phyloP scores from a whole-genome alignment of 2,113 vertebrate species.

The Leptobrachium ailaonicum region DNA sequence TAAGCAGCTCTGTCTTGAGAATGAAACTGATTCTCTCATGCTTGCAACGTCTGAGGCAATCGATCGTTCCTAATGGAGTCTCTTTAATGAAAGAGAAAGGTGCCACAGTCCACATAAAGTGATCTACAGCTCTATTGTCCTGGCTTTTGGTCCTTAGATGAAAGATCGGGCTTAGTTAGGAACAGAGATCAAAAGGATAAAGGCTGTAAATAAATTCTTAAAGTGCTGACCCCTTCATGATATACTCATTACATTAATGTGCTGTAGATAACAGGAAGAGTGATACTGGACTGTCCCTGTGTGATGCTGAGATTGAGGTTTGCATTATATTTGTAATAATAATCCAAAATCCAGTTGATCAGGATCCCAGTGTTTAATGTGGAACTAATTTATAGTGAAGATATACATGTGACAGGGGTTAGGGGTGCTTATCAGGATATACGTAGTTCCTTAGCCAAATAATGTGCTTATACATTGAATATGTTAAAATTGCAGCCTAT shows the following conservation, averaged over 20 bases:
- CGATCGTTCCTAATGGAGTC: slow-evolving; percentile 58
- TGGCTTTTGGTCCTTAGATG: slow-evolving; percentile 36
- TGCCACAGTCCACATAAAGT: slow-evolving; percentile 49
- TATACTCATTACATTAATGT: slow-evolving; percentile 36
- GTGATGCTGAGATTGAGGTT: background rate
- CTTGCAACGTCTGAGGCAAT: slow-evolving; percentile 57
- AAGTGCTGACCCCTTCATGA: slow-evolving; percentile 32
- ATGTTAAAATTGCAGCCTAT: no score
- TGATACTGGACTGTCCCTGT: slow-evolving; percentile 4
- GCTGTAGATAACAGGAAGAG: slow-evolving; percentile 23
- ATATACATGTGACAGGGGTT: no score
- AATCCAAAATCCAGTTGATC: slow-evolving; percentile 1
- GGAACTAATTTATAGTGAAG: no score
- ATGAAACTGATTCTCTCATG: slow-evolving; percentile 58
- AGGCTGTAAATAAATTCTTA: slow-evolving; percentile 43
- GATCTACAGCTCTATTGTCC: slow-evolving; percentile 51
- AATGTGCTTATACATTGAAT: no score
- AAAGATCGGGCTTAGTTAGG: slow-evolving; percentile 42
- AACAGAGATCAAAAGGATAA: slow-evolving; percentile 47
- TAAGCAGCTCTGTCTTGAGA: slow-evolving; percentile 47
- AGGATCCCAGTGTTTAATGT: background rate
- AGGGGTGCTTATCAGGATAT: no score
- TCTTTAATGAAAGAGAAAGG: slow-evolving; percentile 43
- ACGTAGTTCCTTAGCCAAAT: no score
- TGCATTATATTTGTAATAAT: background rate